These are phyloP conservation scores for Epicauta chinensis DNA, from an alignment of 1,140 invertebrate genomes.

Conservation along the genomic window DNA sequence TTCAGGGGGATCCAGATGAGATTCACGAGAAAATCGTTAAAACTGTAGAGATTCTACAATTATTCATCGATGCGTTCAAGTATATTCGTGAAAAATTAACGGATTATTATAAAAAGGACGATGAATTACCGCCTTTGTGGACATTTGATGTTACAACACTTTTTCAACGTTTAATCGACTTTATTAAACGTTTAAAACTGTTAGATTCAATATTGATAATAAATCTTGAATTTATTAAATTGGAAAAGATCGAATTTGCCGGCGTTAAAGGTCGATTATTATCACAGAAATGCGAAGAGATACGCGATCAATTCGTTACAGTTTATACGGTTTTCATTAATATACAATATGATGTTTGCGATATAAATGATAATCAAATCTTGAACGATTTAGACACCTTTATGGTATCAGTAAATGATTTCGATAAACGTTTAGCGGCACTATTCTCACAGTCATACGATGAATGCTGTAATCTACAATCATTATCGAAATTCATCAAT, in stretches of 20 bases:
- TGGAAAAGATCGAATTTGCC: conserved; percentile 81
- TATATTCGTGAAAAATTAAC: conserved; percentile 50
- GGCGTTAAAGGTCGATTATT: conserved; percentile 68
- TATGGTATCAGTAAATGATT: conserved; percentile 51
- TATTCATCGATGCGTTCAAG: conserved; percentile 45
- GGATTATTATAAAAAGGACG: conserved; percentile 47
- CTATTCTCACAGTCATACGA: conserved; percentile 70
- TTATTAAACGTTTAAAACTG: conserved; percentile 53
- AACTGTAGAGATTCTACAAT: conserved; percentile 45
- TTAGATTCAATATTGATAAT: conserved; percentile 64
- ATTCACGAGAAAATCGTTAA: conserved; percentile 48
- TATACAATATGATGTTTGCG: conserved; percentile 61
- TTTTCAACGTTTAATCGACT: conserved; percentile 63
- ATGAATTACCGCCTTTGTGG: conserved; percentile 53
- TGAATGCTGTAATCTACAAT: conserved; percentile 65
- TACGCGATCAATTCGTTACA: conserved; percentile 65
- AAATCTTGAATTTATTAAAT: conserved; percentile 72
- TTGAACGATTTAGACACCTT: conserved; percentile 56
- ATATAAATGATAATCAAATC: conserved; percentile 61
- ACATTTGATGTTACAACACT: conserved; percentile 65
- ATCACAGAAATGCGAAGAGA: conserved; percentile 44
- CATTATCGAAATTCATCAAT: conserved; percentile 58
- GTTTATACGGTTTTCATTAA: conserved; percentile 62
- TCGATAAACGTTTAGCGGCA: conserved; percentile 67
- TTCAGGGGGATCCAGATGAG: conserved; percentile 66